Evolutionary conservation across 2,797 vertebrate species (phyloP).

Genomic region (Enoplosus armatus): DNA sequence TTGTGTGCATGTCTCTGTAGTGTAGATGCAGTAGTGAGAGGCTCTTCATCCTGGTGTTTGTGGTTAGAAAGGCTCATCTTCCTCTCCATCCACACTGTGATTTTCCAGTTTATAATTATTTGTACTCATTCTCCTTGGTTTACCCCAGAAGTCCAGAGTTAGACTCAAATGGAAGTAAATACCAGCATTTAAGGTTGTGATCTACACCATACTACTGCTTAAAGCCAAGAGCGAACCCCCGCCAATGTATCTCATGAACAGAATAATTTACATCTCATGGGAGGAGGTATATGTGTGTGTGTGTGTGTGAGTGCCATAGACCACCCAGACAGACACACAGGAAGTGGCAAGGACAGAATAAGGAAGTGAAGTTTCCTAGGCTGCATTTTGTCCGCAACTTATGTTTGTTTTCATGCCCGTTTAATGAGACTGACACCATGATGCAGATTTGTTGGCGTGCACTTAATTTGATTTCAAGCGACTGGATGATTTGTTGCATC

Average conservation of each 20-base stretch:
- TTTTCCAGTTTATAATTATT: conserved; percentile 77
- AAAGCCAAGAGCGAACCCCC: conserved; percentile 49
- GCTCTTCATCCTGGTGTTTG: conserved; percentile 56
- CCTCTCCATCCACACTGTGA: conserved; percentile 58
- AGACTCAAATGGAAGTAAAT: conserved; percentile 59
- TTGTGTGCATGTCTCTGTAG: conserved; percentile 34
- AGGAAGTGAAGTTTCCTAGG: conserved; percentile 31
- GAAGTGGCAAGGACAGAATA: conserved; percentile 53
- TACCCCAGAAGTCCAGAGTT: conserved; percentile 58
- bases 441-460: conserved; percentile 1
- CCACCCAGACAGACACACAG: conserved; percentile 73
- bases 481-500: conserved; percentile 7
- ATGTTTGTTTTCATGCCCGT: conserved; percentile 4
- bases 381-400: conserved; percentile 12
- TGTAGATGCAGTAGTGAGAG: conserved; percentile 19
- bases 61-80: conserved; percentile 64
- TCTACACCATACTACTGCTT: background rate
- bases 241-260: conserved; percentile 34
- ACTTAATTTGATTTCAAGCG: background rate
- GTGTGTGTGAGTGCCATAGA: conserved; percentile 46
- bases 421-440: background rate
- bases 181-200: conserved; percentile 40
- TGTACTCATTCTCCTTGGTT: conserved; percentile 69
- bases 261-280: conserved; percentile 52
- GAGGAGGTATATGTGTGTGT: background rate